A percentile compares a stretch with the other conserved stretches of the same genome.
These are phyloP conservation scores for Ptychadena robeensis DNA, from an alignment of 2,797 vertebrate genomes.

Conservation along the genomic window DNA sequence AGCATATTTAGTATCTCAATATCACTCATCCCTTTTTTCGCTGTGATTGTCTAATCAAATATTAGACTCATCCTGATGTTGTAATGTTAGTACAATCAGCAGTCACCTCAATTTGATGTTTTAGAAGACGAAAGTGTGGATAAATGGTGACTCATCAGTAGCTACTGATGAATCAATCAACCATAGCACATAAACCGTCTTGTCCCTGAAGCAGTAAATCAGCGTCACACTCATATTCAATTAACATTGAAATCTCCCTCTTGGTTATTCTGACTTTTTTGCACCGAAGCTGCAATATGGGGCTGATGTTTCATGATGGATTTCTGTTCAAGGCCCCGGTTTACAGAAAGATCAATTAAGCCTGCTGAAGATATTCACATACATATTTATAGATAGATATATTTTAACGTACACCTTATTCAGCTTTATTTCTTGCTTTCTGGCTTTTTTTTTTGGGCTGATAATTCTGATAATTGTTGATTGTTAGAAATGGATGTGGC, in stretches of 20 bases:
- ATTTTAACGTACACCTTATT: not conserved
- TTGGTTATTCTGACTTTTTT: not conserved
- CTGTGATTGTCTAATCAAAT: not conserved
- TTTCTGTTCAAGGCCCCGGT: not conserved
- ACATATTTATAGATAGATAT: conserved; percentile 3
- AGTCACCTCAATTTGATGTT: conserved; percentile 8
- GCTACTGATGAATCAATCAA: conserved; percentile 11
- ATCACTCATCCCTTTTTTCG: not conserved
- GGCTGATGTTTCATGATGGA: not conserved
- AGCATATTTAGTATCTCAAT: not conserved
- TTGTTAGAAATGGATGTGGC: not conserved
- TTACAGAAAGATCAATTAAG: not conserved
- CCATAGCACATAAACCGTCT: not conserved
- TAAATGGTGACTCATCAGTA: conserved; percentile 9
- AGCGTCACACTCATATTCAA: not conserved
- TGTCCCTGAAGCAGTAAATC: conserved; percentile 22
- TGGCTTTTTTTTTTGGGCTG: not conserved
- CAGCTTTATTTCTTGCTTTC: conserved; percentile 2
- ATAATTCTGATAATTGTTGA: not conserved
- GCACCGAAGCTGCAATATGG: not conserved
- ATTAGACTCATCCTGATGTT: not conserved
- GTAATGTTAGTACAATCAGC: not conserved
- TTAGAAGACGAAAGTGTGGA: not conserved
- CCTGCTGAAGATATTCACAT: not conserved
- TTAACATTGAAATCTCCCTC: not conserved